phyloP scores from a whole-genome alignment of 2,888 invertebrate species.

The Caenorhabditis plicata region DNA sequence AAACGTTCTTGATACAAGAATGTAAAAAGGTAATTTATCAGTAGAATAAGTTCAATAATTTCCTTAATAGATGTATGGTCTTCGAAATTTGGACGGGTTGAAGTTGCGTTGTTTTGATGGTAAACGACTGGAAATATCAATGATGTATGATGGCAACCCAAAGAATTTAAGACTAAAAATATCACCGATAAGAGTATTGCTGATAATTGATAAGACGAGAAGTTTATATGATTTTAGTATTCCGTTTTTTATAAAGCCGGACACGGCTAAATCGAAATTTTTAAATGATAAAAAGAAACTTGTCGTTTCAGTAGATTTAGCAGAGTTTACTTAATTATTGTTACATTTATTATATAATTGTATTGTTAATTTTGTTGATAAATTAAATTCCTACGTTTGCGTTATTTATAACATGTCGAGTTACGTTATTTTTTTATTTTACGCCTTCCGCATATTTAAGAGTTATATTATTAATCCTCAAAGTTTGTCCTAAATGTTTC shows the following conservation, averaged over 20 bases:
- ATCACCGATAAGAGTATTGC: slow-evolving; percentile 18
- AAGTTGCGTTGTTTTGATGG: slow-evolving; percentile 15
- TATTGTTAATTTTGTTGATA: too few relatives aligned
- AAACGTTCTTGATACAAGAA: not conserved
- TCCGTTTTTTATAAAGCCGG: slow-evolving; percentile 33
- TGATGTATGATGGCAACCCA: slow-evolving; percentile 6
- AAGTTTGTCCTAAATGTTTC: too few relatives aligned
- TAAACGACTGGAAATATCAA: slow-evolving; percentile 27
- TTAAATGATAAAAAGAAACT: slow-evolving; percentile 15
- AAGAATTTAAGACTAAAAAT: not conserved
- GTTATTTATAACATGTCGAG: too few relatives aligned
- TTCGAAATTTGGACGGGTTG: slow-evolving; percentile 9
- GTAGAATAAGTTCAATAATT: not conserved
- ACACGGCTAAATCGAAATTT: slow-evolving; percentile 29
- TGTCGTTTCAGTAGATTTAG: slow-evolving; percentile 21
- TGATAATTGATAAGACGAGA: slow-evolving; percentile 27
- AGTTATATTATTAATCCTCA: too few relatives aligned
- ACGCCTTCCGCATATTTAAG: too few relatives aligned
- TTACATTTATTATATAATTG: too few relatives aligned
- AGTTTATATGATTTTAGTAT: slow-evolving; percentile 33
- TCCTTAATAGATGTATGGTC: slow-evolving; percentile 18
- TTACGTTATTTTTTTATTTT: too few relatives aligned
- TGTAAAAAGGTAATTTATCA: not conserved
- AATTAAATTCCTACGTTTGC: too few relatives aligned
- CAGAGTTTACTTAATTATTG: too few relatives aligned